Conservation (phyloP, 2,797 vertebrate species). For the Calcarius lapponicus region DNA sequence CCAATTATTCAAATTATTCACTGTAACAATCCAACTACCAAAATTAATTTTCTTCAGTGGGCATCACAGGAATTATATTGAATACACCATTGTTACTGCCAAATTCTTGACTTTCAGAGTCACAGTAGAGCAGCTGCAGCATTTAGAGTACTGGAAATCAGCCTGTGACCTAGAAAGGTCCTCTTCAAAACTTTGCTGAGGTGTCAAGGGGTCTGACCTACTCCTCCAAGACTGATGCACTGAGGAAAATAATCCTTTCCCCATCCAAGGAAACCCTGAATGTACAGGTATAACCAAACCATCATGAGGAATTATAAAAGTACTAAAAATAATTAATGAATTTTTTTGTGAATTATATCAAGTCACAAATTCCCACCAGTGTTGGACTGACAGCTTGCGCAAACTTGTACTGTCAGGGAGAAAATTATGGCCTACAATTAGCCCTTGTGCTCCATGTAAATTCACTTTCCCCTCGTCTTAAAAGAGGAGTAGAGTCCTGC, state of each 20-base stretch:
- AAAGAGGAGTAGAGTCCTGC: not conserved
- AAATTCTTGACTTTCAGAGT: not conserved
- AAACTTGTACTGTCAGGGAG: not conserved
- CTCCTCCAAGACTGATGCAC: not conserved
- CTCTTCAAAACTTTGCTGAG: not conserved
- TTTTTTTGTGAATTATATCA: not conserved
- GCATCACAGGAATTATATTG: not conserved
- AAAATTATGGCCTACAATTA: not conserved
- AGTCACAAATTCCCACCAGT: not conserved
- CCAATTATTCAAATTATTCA: not conserved
- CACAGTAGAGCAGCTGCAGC: not conserved
- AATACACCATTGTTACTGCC: not conserved
- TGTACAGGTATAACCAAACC: not conserved
- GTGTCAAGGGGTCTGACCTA: not conserved
- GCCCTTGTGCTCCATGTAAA: not conserved
- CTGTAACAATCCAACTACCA: not conserved
- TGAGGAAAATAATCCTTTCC: not conserved
- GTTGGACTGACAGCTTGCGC: not conserved
- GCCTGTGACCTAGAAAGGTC: not conserved
- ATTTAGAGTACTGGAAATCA: not conserved
- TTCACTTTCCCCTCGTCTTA: not conserved
- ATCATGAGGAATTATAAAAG: not conserved
- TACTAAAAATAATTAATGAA: not conserved
- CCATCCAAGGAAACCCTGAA: not conserved
- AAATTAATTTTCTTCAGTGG: not conserved